A percentile compares a stretch with the other conserved stretches of the same genome.
Evolutionary conservation across 1,140 invertebrate genomes (phyloP).

Genomic region (Apis laboriosa): DNA sequence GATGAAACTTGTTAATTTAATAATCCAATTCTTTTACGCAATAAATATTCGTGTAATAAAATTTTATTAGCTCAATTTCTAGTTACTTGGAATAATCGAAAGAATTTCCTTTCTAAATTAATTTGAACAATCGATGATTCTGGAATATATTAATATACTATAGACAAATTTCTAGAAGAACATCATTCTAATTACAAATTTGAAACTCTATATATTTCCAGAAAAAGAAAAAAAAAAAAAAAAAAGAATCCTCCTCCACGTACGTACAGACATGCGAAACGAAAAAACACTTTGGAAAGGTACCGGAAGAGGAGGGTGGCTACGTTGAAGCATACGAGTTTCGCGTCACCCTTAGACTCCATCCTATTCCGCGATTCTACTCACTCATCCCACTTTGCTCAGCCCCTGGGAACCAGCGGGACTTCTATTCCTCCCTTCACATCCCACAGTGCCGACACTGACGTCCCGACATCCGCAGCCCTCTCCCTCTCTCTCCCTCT

Average conservation of each 20-base stretch:
- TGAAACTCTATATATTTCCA: no score
- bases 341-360: constrained; percentile 73
- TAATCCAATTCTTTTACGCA: no score
- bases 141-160: no score
- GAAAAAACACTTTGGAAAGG: constrained; percentile 51
- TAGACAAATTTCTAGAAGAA: no score
- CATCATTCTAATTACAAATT: no score
- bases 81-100: no score
- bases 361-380: constrained; percentile 75
- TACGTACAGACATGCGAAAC: constrained; percentile 27
- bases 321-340: constrained; percentile 66
- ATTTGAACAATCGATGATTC: no score
- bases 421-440: constrained; percentile 74
- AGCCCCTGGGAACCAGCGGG: constrained; percentile 71
- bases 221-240: no score
- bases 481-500: constrained; percentile 6
- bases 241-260: constrained; percentile 15
- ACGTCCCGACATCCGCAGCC: constrained; percentile 71
- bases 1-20: no score
- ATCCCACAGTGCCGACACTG: constrained; percentile 68
- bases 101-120: no score
- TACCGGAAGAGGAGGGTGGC: neutral
- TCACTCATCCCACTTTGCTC: constrained; percentile 75
- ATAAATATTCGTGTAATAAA: no score
- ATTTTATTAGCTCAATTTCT: no score